Evolutionary conservation across 2,113 vertebrate species (phyloP).

Genomic region (Otolemur garnettii): DNA sequence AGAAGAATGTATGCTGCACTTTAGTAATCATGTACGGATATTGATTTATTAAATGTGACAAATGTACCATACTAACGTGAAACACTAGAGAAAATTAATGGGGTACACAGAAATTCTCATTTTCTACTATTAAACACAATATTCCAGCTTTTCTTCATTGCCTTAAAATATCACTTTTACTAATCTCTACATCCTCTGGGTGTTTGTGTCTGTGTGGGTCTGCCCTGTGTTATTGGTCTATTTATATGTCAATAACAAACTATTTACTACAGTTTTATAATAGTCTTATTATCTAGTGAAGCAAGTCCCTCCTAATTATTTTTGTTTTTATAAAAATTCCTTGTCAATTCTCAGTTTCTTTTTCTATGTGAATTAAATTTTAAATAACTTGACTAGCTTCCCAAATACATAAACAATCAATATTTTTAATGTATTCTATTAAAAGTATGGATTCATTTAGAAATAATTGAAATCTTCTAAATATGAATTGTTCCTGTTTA

Average conservation of each 20-base stretch:
- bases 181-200: background rate
- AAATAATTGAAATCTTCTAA: conserved; percentile 8
- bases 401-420: background rate
- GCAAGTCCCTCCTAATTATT: background rate
- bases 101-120: background rate
- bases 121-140: conserved; percentile 16
- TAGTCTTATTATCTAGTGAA: conserved; percentile 5
- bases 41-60: conserved; percentile 57
- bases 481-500: background rate
- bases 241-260: conserved; percentile 7
- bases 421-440: conserved; percentile 26
- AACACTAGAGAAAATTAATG: background rate
- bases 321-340: conserved; percentile 1
- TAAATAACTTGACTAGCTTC: conserved; percentile 46
- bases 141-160: background rate
- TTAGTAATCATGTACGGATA: background rate
- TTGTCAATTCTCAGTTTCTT: background rate
- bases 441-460: background rate
- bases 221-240: background rate
- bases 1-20: background rate
- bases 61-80: background rate
- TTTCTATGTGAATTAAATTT: conserved; percentile 49
- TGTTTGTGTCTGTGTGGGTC: background rate
- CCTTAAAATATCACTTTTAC: background rate
- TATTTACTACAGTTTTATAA: background rate